Base-by-base conservation (phyloP, 2,113 vertebrate species). In the Pyxicephalus adspersus region DNA sequence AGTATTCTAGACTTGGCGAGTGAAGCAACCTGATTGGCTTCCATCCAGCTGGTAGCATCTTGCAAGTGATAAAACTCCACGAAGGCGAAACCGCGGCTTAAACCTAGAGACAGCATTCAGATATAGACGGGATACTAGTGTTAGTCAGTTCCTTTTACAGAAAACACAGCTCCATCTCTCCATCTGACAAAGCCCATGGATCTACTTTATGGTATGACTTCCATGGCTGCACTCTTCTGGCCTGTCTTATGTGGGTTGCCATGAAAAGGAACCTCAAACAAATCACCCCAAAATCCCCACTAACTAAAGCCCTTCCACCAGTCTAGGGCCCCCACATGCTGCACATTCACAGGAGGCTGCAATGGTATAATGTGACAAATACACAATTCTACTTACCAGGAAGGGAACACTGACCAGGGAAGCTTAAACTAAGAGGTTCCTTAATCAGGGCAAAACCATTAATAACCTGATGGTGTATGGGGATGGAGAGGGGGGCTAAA, bases 1-100 rank as follows among this genome's bases (percentile, higher is more conserved):
- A 92, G 91, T 93, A 92, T 92, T 92, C 97, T 95, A 98, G 95
- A 96, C 97, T 98, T 98, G 95, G 97, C 96, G 97, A 98, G 97
- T 99, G 96, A 99, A 98, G 98, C 98, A 99, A 99, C 98, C 97
- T 99, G 98, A 98, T 99, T 99, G 97, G 98, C 98, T 98, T 99
- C 98, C 98, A 99, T 99, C 98, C 98, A 99, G 98, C 97, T 96
- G 95, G 98, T 98, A 98, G 98, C 96, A 98, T 98, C 98, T 98
- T 99, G 98, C 97, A 99, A 99, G 98, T 98, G 98, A 99, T 98
- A 98, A 99, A 99, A 99, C 97, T 99, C 98, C 98, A 99, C 96
- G 97, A 99, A 99, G 98, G 98, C 97, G 97, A 99, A 99, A 98
- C 98, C 97, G 96, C 98, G 97, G 98, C 98, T 99, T 98, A 98